These are phyloP conservation scores for Anarrhichthys ocellatus DNA, from an alignment of 2,113 vertebrate species.

Conservation along the genomic window DNA sequence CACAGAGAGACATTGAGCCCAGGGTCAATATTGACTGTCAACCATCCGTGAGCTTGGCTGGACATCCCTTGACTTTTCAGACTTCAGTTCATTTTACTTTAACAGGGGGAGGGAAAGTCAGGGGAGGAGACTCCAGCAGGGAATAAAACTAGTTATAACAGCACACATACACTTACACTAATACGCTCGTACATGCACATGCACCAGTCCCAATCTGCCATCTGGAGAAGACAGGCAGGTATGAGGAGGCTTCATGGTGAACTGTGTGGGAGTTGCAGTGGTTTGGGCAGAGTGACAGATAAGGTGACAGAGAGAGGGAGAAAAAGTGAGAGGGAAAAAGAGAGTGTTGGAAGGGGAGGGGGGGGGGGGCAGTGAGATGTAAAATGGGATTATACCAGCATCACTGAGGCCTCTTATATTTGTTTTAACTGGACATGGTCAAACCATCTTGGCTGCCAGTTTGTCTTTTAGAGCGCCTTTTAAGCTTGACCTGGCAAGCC, in stretches of 20 bases:
- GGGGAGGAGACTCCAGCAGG: constrained; percentile 24
- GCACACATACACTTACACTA: background rate
- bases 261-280: constrained; percentile 64
- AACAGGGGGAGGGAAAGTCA: constrained; percentile 31
- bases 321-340: constrained; percentile 49
- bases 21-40: constrained; percentile 81
- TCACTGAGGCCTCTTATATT: constrained; percentile 59
- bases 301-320: constrained; percentile 53
- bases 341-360: constrained; percentile 12
- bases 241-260: constrained; percentile 60
- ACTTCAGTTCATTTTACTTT: constrained; percentile 59
- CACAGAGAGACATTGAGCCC: constrained; percentile 70
- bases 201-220: constrained; percentile 38
- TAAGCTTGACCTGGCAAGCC: constrained; percentile 55
- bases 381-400: constrained; percentile 56
- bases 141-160: constrained; percentile 36
- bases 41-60: constrained; percentile 78
- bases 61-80: constrained; percentile 71
- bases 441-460: constrained; percentile 55
- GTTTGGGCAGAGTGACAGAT: constrained; percentile 61
- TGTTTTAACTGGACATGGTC: constrained; percentile 66
- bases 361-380: constrained; percentile 47
- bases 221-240: constrained; percentile 56
- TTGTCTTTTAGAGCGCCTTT: constrained; percentile 59
- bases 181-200: background rate